These are phyloP conservation scores for Alosa sapidissima DNA, from an alignment of 2,797 vertebrate species.

Conservation along the genomic window DNA sequence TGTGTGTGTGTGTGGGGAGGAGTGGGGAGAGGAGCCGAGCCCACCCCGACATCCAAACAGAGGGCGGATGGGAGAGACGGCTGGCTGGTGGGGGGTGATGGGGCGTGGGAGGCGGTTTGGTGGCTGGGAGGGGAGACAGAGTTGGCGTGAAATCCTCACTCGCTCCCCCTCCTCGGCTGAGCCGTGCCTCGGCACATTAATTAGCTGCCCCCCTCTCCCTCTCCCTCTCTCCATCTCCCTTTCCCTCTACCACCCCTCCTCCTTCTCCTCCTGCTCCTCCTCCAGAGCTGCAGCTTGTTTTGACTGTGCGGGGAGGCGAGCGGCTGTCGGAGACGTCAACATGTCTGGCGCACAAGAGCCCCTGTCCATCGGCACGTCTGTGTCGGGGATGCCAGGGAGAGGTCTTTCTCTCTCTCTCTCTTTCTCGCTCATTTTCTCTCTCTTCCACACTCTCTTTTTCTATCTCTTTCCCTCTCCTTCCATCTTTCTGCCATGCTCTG, in stretches of 20 bases:
- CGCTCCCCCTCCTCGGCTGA: not conserved
- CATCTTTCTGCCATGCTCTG: constrained; percentile 1
- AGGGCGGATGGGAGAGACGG: not conserved
- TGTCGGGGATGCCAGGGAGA: not conserved
- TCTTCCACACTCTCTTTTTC: not conserved
- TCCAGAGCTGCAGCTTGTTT: constrained; percentile 41
- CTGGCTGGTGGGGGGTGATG: not conserved
- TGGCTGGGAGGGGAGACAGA: constrained; percentile 6
- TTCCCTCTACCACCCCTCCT: not conserved
- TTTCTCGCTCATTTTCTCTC: not conserved
- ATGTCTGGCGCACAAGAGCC: constrained; percentile 37
- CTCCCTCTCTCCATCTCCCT: not conserved
- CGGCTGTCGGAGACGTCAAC: constrained; percentile 39
- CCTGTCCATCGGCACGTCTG: constrained; percentile 28
- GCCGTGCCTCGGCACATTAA: constrained; percentile 19
- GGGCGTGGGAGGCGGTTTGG: not conserved
- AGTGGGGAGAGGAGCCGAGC: not conserved
- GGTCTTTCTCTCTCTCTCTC: not conserved
- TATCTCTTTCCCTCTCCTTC: not conserved
- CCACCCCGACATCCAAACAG: constrained; percentile 13
- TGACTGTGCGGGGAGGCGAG: constrained; percentile 44
- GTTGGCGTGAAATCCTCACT: constrained; percentile 18
- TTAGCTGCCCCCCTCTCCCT: not conserved
- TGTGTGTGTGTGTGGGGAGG: not conserved
- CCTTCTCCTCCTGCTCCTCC: not conserved